Percentiles rank a stretch among this genome's conserved stretches.
These are phyloP conservation scores for Tridacna gigas DNA, from an alignment of 2,888 invertebrate species.

Conservation along the genomic window DNA sequence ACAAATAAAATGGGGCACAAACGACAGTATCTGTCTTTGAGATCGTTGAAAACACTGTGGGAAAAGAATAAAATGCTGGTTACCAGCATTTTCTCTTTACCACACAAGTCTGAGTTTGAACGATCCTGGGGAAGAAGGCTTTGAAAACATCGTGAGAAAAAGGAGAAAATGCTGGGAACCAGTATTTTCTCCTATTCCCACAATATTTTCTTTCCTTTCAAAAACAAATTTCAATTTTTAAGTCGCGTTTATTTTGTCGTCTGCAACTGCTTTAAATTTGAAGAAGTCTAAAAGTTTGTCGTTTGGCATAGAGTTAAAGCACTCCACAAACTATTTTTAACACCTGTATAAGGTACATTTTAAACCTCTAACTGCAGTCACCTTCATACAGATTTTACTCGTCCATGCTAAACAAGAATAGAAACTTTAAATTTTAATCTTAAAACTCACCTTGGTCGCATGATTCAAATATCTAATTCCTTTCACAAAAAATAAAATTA, in stretches of 20 bases:
- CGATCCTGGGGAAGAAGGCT: too few species aligned
- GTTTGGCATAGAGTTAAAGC: neutral
- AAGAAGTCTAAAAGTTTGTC: neutral
- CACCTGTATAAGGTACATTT: neutral
- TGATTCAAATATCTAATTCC: neutral
- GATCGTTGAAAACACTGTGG: too few species aligned
- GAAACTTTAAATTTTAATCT: neutral
- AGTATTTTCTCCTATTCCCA: too few species aligned
- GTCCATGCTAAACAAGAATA: neutral
- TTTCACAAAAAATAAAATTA: neutral
- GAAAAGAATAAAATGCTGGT: too few species aligned
- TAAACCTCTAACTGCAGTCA: neutral
- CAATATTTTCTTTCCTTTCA: neutral
- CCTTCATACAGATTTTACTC: neutral
- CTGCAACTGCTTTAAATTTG: neutral
- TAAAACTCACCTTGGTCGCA: conserved; percentile 8
- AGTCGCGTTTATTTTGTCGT: neutral
- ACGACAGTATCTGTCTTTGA: too few species aligned
- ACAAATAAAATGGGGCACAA: too few species aligned
- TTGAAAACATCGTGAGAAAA: too few species aligned
- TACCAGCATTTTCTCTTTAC: too few species aligned
- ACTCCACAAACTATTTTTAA: neutral
- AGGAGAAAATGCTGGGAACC: too few species aligned
- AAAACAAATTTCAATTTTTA: neutral
- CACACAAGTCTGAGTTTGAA: too few species aligned